Conservation (phyloP, 2,888 invertebrate species). For the Phyllotreta striolata region DNA sequence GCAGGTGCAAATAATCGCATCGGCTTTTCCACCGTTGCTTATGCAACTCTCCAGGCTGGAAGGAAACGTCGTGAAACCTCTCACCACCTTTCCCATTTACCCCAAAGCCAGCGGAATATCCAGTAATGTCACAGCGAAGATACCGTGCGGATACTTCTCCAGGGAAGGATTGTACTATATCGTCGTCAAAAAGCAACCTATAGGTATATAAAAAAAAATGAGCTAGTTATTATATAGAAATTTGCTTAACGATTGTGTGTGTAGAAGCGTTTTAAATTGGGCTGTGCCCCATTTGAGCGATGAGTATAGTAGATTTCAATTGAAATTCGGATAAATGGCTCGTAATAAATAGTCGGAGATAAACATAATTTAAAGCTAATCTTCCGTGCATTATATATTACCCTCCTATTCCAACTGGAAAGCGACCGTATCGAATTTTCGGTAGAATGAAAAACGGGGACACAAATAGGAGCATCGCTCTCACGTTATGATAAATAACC, state of each 20-base stretch:
- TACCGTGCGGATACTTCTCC: conserved; percentile 77
- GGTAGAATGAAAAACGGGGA: no score
- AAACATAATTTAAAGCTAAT: no score
- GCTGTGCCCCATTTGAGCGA: no score
- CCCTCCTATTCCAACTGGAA: no score
- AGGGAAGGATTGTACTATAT: conserved; percentile 73
- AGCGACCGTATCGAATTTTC: no score
- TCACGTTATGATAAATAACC: no score
- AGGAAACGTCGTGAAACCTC: conserved; percentile 55
- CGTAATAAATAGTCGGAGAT: no score
- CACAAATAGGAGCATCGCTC: no score
- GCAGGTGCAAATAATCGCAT: conserved; percentile 70
- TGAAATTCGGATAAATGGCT: no score
- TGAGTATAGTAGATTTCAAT: no score
- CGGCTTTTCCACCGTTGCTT: conserved; percentile 58
- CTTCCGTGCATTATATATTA: no score
- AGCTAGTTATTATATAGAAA: background rate
- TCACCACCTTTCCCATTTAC: conserved; percentile 57
- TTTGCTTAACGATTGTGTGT: background rate
- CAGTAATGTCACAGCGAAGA: conserved; percentile 57
- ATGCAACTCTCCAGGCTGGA: conserved; percentile 62
- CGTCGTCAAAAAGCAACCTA: conserved; percentile 59
- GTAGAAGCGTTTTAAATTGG: background rate
- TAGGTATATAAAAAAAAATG: conserved; percentile 38
- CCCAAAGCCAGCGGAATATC: conserved; percentile 57